Percentiles rank a stretch among this genome's conserved stretches.
phyloP scores from a whole-genome alignment of 2,888 invertebrate species.

The Mesochorus sp. region DNA sequence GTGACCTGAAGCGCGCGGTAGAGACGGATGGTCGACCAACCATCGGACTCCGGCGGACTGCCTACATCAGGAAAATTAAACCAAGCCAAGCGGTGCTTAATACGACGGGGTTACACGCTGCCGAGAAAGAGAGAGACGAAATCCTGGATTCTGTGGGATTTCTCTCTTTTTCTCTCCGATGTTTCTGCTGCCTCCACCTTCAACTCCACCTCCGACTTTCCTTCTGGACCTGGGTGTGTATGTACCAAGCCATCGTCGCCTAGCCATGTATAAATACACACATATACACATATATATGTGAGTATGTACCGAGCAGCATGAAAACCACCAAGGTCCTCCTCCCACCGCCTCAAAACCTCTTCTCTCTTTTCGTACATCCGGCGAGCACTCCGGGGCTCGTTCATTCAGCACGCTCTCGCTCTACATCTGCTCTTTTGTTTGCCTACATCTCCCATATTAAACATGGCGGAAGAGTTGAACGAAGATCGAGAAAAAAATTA shows the following conservation, averaged over 20 bases:
- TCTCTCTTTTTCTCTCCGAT: constrained; percentile 46
- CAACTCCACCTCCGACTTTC: constrained; percentile 55
- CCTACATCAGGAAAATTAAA: constrained; percentile 82
- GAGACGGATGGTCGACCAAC: constrained; percentile 70
- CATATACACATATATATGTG: too few relatives aligned
- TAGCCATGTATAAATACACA: constrained; percentile 4
- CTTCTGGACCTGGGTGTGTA: constrained; percentile 49
- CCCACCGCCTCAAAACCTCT: constrained; percentile 30
- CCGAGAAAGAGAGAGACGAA: constrained; percentile 35
- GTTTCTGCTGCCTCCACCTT: constrained; percentile 23
- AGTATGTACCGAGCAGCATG: constrained; percentile 48
- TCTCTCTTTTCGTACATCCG: constrained; percentile 64
- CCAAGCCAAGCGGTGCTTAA: constrained; percentile 82
- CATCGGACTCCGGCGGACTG: constrained; percentile 73
- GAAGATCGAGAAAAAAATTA: constrained; percentile 40
- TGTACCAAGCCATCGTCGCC: constrained; percentile 54
- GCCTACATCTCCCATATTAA: constrained; percentile 81
- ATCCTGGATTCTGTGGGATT: constrained; percentile 28
- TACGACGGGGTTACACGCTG: constrained; percentile 76
- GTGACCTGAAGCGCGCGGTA: constrained; percentile 72
- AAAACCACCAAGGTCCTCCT: constrained; percentile 48
- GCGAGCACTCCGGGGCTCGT: constrained; percentile 62
- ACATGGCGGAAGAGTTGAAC: constrained; percentile 62
- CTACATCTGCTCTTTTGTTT: constrained; percentile 80
- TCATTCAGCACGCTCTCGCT: constrained; percentile 72